phyloP scores from a whole-genome alignment of 2,797 vertebrate genomes.

The Decapterus maruadsi region DNA sequence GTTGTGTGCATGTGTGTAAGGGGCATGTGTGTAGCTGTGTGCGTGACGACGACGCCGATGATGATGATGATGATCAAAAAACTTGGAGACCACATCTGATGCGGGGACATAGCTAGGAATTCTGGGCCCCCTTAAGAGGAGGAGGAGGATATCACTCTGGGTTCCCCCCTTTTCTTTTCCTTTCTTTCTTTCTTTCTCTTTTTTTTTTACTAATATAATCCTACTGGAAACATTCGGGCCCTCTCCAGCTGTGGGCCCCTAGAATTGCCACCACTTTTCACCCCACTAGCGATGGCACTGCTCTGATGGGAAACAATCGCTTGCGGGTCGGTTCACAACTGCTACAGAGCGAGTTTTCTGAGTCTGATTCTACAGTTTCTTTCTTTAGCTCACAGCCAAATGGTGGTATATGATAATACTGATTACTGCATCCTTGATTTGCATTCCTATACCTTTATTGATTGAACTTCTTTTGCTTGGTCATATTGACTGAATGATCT shows the following conservation, averaged over 20 bases:
- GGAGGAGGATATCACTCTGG: slow-evolving; percentile 48
- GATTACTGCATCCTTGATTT: slow-evolving; percentile 73
- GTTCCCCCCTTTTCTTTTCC: slow-evolving; percentile 10
- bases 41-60: slow-evolving; percentile 14
- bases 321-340: slow-evolving; percentile 41
- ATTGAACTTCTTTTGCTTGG: slow-evolving; percentile 76
- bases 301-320: slow-evolving; percentile 36
- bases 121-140: slow-evolving; percentile 27
- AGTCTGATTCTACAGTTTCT: slow-evolving; percentile 42
- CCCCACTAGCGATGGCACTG: slow-evolving; percentile 43
- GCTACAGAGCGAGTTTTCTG: slow-evolving; percentile 46
- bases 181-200: neutral
- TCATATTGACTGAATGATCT: slow-evolving; percentile 78
- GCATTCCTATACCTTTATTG: slow-evolving; percentile 73
- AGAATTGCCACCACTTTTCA: slow-evolving; percentile 35
- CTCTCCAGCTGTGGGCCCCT: slow-evolving; percentile 28
- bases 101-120: slow-evolving; percentile 48
- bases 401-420: slow-evolving; percentile 58
- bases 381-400: slow-evolving; percentile 70
- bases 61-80: slow-evolving; percentile 16
- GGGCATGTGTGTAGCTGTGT: slow-evolving; percentile 52
- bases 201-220: slow-evolving; percentile 23
- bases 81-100: slow-evolving; percentile 54
- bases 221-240: slow-evolving; percentile 35
- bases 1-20: slow-evolving; percentile 32